phyloP scores from a whole-genome alignment of 35 echinoderm and acorn worm species.

The Heliocidaris erythrogramma region DNA sequence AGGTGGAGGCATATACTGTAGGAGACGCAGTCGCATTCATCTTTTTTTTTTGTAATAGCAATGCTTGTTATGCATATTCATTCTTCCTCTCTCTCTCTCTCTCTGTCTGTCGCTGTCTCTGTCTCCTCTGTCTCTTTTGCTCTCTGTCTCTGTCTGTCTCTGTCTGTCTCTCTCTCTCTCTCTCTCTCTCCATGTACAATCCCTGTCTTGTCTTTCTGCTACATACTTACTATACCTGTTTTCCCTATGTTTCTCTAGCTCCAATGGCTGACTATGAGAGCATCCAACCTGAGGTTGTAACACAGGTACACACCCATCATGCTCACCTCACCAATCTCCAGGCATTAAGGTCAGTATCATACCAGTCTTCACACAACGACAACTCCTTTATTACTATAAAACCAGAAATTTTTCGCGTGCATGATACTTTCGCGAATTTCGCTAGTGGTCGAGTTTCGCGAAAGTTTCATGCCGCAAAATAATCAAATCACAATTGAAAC shows the following conservation, averaged over 20 bases:
- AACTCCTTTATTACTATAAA: too few species aligned
- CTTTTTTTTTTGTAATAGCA: too few species aligned
- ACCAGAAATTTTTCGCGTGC: too few species aligned
- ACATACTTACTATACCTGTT: not conserved
- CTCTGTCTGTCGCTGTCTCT: not conserved
- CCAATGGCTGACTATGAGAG: constrained; percentile 85
- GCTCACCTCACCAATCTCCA: constrained; percentile 83
- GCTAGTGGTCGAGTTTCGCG: too few species aligned
- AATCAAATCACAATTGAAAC: too few species aligned
- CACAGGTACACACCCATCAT: constrained; percentile 91
- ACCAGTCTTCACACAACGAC: too few species aligned
- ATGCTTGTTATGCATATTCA: too few species aligned
- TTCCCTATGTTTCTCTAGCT: constrained; percentile 52
- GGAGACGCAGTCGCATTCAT: too few species aligned
- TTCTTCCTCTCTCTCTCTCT: too few species aligned
- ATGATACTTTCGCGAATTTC: too few species aligned
- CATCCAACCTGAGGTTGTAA: constrained; percentile 62
- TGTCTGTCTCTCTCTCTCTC: not conserved
- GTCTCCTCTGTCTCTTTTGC: not conserved
- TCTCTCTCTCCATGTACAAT: not conserved
- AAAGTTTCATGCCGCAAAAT: too few species aligned
- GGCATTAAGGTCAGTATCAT: constrained; percentile 74
- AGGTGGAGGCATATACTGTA: too few species aligned
- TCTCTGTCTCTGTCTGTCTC: not conserved
- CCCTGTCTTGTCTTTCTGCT: not conserved